Conservation (phyloP, 30 jellyfish, hydroid and myxozoan species). For the Chrysaora quinquecirrha region DNA sequence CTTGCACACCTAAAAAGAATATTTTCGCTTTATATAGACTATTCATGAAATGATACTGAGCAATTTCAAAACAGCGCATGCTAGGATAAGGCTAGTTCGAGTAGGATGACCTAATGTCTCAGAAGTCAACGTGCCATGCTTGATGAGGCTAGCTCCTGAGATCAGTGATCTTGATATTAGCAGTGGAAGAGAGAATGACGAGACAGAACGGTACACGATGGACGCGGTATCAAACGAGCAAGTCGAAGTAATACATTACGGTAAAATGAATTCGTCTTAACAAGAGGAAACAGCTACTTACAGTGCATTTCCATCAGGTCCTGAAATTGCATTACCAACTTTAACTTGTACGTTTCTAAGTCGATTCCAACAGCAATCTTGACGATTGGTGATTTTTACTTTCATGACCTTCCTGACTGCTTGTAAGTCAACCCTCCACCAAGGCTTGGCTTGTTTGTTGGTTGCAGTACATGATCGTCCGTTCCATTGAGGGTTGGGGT, state of each 20-base stretch:
- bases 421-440: constrained; percentile 68
- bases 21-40: no score
- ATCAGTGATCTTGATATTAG: neutral
- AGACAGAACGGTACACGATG: neutral
- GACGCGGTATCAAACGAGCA: no score
- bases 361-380: constrained; percentile 43
- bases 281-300: neutral
- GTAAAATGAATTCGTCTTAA: no score
- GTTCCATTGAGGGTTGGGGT: neutral
- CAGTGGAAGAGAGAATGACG: neutral
- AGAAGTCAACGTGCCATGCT: neutral
- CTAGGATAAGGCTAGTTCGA: neutral
- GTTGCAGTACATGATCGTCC: constrained; percentile 42
- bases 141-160: neutral
- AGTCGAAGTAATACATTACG: no score
- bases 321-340: constrained; percentile 28
- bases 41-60: neutral
- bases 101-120: neutral
- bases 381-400: constrained; percentile 29
- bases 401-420: constrained; percentile 15
- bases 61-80: neutral
- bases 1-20: constrained; percentile 29
- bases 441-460: constrained; percentile 11
- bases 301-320: constrained; percentile 17
- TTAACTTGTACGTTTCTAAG: constrained; percentile 13